Evolutionary conservation across 2,797 vertebrate genomes (phyloP).

Genomic region (Peromyscus eremicus): DNA sequence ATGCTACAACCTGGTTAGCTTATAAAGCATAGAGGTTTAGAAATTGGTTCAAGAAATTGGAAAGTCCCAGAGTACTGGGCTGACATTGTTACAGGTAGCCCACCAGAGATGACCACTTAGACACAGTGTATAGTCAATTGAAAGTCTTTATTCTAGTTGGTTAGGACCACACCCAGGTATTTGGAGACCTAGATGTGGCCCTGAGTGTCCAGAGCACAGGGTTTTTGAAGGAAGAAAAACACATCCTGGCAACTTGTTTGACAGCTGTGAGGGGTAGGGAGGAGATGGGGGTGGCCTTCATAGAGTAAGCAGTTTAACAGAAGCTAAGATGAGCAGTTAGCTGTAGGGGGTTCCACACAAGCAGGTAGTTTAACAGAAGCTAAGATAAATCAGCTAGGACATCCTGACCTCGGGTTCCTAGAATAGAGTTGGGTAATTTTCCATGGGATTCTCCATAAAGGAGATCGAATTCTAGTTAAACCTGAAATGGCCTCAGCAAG

Average conservation of each 20-base stretch:
- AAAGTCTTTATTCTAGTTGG: neutral
- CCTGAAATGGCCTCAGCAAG: neutral
- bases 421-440: neutral
- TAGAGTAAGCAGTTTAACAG: neutral
- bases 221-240: neutral
- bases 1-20: neutral
- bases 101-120: neutral
- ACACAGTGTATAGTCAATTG: neutral
- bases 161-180: neutral
- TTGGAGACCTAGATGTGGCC: neutral
- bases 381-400: neutral
- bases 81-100: neutral
- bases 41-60: neutral
- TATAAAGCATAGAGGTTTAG: slow-evolving; percentile 15
- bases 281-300: neutral
- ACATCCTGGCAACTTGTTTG: neutral
- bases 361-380: neutral
- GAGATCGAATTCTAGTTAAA: neutral
- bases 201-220: neutral
- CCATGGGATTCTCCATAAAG: neutral
- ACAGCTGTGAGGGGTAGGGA: too few relatives aligned
- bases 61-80: neutral
- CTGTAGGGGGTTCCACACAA: neutral
- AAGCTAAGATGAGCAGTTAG: neutral
- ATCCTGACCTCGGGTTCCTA: neutral